These are phyloP conservation scores for Zele albiditarsus DNA, from an alignment of 2,888 invertebrate genomes.

Conservation along the genomic window DNA sequence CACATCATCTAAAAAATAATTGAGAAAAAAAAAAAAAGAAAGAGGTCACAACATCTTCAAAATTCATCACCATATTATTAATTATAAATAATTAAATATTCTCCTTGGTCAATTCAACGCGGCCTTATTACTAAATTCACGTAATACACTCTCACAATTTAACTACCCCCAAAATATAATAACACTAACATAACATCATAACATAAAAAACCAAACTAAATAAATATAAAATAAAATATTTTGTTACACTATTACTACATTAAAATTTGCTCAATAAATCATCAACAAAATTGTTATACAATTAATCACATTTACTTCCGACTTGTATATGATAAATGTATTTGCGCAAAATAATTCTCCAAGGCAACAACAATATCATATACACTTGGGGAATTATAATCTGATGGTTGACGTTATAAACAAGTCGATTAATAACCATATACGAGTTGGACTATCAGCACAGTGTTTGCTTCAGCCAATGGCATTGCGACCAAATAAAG, in stretches of 20 bases:
- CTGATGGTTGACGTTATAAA: constrained; percentile 39
- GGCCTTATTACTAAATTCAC: no score
- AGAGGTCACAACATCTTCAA: no score
- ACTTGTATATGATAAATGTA: constrained; percentile 40
- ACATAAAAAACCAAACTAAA: neutral
- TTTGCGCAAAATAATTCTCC: constrained; percentile 13
- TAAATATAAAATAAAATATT: neutral
- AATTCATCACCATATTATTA: no score
- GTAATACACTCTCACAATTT: no score
- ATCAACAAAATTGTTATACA: neutral
- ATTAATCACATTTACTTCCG: constrained; percentile 43
- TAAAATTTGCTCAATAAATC: neutral
- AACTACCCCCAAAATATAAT: no score
- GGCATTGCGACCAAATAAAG: constrained; percentile 15
- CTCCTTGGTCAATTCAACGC: no score
- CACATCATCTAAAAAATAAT: no score
- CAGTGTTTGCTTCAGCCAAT: constrained; percentile 18
- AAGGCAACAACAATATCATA: constrained; percentile 37
- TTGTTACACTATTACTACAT: neutral
- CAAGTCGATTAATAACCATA: constrained; percentile 44
- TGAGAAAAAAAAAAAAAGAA: no score
- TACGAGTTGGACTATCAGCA: constrained; percentile 22
- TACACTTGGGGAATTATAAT: constrained; percentile 28
- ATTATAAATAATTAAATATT: no score
- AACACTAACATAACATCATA: no score